phyloP scores from a whole-genome alignment of 2,797 vertebrate species.

The Mus spretus region DNA sequence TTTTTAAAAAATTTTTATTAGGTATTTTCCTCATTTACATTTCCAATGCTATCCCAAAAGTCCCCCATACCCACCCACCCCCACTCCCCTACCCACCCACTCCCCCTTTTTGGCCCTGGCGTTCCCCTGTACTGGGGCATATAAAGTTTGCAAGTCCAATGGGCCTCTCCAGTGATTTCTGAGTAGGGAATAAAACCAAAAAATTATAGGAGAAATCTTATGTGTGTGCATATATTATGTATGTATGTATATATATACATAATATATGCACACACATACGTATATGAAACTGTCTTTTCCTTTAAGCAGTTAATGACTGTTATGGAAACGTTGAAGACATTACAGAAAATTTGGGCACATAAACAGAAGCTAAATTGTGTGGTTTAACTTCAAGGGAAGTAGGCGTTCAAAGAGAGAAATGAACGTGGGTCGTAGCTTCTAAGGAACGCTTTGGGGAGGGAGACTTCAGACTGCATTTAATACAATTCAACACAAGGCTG shows the following conservation, averaged over 20 bases:
- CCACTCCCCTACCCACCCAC: too few species aligned
- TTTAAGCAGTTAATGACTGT: constrained; percentile 16
- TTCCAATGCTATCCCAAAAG: too few species aligned
- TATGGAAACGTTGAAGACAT: constrained; percentile 47
- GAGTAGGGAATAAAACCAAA: neutral
- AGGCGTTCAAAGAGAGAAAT: constrained; percentile 73
- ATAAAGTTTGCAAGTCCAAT: too few species aligned
- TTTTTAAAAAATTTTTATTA: too few species aligned
- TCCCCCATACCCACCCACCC: too few species aligned
- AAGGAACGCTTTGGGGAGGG: neutral
- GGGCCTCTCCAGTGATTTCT: too few species aligned
- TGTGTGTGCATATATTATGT: neutral
- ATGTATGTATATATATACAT: too few species aligned
- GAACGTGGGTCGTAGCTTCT: constrained; percentile 47
- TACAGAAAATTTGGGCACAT: constrained; percentile 49
- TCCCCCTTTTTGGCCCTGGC: too few species aligned
- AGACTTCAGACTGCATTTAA: constrained; percentile 32
- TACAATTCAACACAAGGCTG: constrained; percentile 9
- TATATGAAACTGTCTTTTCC: neutral
- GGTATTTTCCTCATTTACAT: too few species aligned
- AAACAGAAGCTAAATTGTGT: constrained; percentile 68
- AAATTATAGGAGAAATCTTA: neutral
- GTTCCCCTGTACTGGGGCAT: too few species aligned
- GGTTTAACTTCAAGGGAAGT: constrained; percentile 21
- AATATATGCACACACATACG: too few species aligned